phyloP scores from a whole-genome alignment of 2,888 invertebrate species.

The Julus scanicus region DNA sequence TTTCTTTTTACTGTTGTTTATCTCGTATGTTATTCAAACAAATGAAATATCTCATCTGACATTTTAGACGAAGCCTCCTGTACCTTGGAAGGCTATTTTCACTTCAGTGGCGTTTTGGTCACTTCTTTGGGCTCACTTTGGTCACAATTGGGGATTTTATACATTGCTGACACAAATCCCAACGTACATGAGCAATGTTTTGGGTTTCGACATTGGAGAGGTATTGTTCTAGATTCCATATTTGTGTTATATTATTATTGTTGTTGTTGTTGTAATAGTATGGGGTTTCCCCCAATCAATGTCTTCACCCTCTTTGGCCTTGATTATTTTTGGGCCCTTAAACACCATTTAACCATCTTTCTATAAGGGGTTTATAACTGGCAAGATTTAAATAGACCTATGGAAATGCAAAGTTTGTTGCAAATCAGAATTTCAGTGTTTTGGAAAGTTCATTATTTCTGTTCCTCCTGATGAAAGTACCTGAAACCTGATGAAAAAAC shows the following conservation, averaged over 20 bases:
- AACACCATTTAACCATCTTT: neutral
- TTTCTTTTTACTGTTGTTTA: neutral
- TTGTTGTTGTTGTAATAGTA: neutral
- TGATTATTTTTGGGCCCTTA: constrained; percentile 46
- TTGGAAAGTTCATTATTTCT: too few species aligned
- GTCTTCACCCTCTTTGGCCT: constrained; percentile 48
- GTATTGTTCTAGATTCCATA: constrained; percentile 71
- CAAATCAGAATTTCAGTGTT: too few species aligned
- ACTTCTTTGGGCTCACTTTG: constrained; percentile 65
- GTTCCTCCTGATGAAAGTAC: too few species aligned
- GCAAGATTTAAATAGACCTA: too few species aligned
- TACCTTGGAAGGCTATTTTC: constrained; percentile 54
- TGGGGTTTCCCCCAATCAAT: constrained; percentile 47
- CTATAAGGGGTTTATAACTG: too few species aligned
- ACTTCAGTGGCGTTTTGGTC: constrained; percentile 53
- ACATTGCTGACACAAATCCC: constrained; percentile 85
- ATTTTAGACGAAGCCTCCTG: neutral
- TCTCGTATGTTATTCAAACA: neutral
- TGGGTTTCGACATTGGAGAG: constrained; percentile 77
- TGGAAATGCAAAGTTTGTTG: neutral
- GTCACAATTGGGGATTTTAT: constrained; percentile 86
- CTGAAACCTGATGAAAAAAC: neutral
- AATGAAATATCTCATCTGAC: too few species aligned
- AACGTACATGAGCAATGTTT: constrained; percentile 79
- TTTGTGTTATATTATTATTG: too few species aligned